Evolutionary conservation across 2,113 vertebrate species (phyloP).

Genomic region (Rhynchomys soricoides): DNA sequence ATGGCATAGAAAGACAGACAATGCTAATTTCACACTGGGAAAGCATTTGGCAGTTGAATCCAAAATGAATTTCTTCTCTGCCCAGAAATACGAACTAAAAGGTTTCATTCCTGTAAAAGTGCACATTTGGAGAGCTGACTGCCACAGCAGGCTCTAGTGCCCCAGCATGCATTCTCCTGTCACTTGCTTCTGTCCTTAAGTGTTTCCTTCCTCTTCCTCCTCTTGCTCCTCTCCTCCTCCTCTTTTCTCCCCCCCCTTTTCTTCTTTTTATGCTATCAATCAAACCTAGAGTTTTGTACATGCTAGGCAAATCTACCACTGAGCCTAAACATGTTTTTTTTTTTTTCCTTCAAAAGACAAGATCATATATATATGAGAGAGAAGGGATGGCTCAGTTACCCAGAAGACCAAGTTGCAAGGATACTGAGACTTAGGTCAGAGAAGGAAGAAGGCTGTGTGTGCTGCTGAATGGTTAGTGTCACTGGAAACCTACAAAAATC

Average conservation of each 20-base stretch:
- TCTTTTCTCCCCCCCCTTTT: background rate
- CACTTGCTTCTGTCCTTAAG: background rate
- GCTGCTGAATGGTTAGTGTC: background rate
- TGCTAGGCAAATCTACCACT: background rate
- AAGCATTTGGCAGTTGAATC: slow-evolving; percentile 11
- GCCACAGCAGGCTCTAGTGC: background rate
- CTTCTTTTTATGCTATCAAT: background rate
- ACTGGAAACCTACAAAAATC: background rate
- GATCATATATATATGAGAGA: background rate
- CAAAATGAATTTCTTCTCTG: slow-evolving; percentile 46
- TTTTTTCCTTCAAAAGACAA: background rate
- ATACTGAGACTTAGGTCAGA: background rate
- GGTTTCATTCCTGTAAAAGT: background rate
- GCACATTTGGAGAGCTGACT: slow-evolving; percentile 16
- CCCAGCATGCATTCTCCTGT: background rate
- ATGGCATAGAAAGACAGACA: background rate
- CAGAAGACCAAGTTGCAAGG: background rate
- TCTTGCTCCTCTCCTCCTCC: background rate
- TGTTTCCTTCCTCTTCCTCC: background rate
- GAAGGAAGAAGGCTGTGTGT: background rate
- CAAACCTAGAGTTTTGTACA: background rate
- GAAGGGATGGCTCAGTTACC: background rate
- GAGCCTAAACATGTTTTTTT: background rate
- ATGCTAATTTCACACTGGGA: background rate
- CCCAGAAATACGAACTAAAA: slow-evolving; percentile 60